These are phyloP conservation scores for Zaprionus ornatus DNA, from an alignment of 1,140 invertebrate species.

Conservation along the genomic window DNA sequence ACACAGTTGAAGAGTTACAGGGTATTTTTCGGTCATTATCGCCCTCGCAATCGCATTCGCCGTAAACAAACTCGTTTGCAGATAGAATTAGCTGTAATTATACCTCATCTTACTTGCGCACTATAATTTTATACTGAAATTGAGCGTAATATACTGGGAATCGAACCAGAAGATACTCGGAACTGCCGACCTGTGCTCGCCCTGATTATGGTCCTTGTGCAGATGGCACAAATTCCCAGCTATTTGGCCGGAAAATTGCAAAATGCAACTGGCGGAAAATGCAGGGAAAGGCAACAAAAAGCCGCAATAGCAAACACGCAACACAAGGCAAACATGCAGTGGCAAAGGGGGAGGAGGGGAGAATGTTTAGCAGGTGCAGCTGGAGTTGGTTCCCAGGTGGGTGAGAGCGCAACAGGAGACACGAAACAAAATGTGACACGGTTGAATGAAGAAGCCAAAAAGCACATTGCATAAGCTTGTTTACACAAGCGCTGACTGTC, in stretches of 20 bases:
- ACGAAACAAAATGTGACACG: neutral
- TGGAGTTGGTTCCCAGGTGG: neutral
- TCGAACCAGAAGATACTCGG: neutral
- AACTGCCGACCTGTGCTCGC: neutral
- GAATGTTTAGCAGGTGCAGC: neutral
- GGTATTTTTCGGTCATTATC: neutral
- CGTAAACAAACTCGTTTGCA: neutral
- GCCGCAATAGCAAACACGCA: too few species aligned
- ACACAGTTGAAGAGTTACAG: neutral
- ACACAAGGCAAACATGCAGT: too few species aligned
- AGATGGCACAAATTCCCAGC: conserved; percentile 2
- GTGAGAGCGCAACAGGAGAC: neutral
- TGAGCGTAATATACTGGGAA: neutral
- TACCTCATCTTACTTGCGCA: neutral
- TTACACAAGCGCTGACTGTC: neutral
- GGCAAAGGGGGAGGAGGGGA: neutral
- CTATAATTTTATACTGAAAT: neutral
- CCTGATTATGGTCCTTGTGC: neutral
- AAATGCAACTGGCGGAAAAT: neutral
- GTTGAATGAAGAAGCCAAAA: conserved; percentile 2
- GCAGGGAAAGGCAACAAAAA: neutral
- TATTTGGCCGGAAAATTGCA: neutral
- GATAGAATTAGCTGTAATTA: neutral
- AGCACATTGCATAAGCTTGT: conserved; percentile 16
- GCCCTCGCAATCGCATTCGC: neutral